Percentiles rank a stretch among this genome's conserved stretches.
Conservation (phyloP, 2,113 vertebrate species). For the Eleginops maclovinus region DNA sequence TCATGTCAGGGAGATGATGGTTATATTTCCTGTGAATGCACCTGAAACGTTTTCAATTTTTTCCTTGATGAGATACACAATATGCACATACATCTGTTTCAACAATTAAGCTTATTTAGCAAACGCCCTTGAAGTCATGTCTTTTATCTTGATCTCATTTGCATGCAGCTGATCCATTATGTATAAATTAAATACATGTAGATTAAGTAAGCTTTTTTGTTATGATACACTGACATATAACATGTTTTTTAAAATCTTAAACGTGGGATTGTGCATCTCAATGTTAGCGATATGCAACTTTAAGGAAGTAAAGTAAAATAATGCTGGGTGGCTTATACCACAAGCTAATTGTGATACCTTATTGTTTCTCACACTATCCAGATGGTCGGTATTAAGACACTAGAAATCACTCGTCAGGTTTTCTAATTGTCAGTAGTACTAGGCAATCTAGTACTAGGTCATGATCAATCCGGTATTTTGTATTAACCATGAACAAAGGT, state of each 20-base stretch:
- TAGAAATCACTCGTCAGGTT: not conserved
- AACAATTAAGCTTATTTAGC: slow-evolving; percentile 13
- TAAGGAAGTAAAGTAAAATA: slow-evolving; percentile 1
- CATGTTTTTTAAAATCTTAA: not conserved
- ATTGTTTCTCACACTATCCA: not conserved
- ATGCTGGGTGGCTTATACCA: not conserved
- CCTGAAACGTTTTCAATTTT: not conserved
- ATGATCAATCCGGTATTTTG: slow-evolving; percentile 13
- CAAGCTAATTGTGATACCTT: not conserved
- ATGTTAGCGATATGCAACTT: not conserved
- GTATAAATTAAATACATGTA: not conserved
- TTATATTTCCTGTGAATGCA: slow-evolving; percentile 4
- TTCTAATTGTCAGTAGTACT: slow-evolving; percentile 8
- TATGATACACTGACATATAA: not conserved
- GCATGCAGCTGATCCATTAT: slow-evolving; percentile 9
- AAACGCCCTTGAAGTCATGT: slow-evolving; percentile 28
- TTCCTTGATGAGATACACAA: not conserved
- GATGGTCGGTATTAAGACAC: not conserved
- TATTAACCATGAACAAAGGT: not conserved
- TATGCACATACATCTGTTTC: slow-evolving; percentile 29
- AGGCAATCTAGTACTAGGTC: too few relatives aligned
- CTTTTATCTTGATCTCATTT: slow-evolving; percentile 30
- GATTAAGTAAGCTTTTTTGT: not conserved
- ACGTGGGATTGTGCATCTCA: slow-evolving; percentile 9
- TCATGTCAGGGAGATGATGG: slow-evolving; percentile 18